Evolutionary conservation across 2,113 vertebrate species (phyloP).

Genomic region (Tympanuchus pallidicinctus): DNA sequence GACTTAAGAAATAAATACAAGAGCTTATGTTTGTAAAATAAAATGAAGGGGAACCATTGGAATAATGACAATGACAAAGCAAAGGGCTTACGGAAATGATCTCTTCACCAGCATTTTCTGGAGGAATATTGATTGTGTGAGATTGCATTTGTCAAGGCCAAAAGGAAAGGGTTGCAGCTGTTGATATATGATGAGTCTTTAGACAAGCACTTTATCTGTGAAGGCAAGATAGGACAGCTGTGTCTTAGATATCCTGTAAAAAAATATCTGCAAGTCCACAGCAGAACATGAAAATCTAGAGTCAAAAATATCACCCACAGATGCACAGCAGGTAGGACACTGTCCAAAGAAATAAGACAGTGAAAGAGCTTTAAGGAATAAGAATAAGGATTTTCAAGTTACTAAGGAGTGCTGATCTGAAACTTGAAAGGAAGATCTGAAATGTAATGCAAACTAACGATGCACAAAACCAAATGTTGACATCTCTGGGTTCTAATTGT

Average conservation of each 20-base stretch:
- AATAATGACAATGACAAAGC: slow-evolving; percentile 13
- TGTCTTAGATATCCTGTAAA: not conserved
- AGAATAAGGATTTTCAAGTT: not conserved
- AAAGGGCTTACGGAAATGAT: not conserved
- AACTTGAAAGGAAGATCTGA: not conserved
- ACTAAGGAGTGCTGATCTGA: not conserved
- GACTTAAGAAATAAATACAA: not conserved
- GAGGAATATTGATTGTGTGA: not conserved
- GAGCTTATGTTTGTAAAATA: not conserved
- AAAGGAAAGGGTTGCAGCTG: not conserved
- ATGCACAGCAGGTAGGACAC: not conserved
- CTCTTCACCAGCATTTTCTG: not conserved
- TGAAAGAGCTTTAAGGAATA: not conserved
- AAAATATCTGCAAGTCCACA: not conserved
- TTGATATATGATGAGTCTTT: not conserved
- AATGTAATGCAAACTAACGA: not conserved
- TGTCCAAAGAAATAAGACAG: not conserved
- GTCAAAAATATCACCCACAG: not conserved
- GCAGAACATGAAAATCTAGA: not conserved
- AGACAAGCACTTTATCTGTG: not conserved
- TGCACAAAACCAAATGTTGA: slow-evolving; percentile 1
- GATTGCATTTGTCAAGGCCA: not conserved
- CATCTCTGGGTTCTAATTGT: slow-evolving; percentile 7
- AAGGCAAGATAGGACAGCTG: not conserved
- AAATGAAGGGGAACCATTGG: not conserved